A percentile compares a stretch with the other conserved stretches of the same genome.
These are phyloP conservation scores for Siphamia tubifer DNA, from an alignment of 2,113 vertebrate species.

Conservation along the genomic window DNA sequence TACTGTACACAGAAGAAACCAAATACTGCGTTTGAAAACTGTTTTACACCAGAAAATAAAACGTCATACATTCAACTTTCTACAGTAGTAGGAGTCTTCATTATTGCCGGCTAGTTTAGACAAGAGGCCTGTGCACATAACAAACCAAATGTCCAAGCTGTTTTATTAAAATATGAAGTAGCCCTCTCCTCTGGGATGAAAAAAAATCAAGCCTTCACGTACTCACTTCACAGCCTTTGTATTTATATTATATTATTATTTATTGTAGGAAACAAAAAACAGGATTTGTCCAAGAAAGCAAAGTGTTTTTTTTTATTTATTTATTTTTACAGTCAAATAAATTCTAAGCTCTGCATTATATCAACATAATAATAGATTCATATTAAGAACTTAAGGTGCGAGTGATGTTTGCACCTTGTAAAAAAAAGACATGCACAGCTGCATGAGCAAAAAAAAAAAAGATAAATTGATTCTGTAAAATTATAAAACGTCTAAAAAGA, in stretches of 20 bases:
- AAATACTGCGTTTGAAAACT: background rate
- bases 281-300: background rate
- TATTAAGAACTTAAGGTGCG: background rate
- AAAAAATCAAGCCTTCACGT: background rate
- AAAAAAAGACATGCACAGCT: background rate
- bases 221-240: background rate
- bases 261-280: background rate
- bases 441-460: background rate
- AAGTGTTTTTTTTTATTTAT: background rate
- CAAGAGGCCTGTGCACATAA: background rate
- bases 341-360: background rate
- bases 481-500: background rate
- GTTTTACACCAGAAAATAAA: conserved; percentile 18
- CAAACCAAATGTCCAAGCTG: background rate
- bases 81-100: conserved; percentile 24
- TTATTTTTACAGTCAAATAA: no score
- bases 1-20: background rate
- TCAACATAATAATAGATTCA: background rate
- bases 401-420: no score
- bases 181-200: background rate
- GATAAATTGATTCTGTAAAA: background rate
- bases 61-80: conserved; percentile 41
- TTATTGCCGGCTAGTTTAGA: conserved; percentile 54
- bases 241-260: background rate
- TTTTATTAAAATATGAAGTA: conserved; percentile 17